Base-by-base conservation (phyloP, 2,888 invertebrate species). In the Drosophila heteroneura region DNA sequence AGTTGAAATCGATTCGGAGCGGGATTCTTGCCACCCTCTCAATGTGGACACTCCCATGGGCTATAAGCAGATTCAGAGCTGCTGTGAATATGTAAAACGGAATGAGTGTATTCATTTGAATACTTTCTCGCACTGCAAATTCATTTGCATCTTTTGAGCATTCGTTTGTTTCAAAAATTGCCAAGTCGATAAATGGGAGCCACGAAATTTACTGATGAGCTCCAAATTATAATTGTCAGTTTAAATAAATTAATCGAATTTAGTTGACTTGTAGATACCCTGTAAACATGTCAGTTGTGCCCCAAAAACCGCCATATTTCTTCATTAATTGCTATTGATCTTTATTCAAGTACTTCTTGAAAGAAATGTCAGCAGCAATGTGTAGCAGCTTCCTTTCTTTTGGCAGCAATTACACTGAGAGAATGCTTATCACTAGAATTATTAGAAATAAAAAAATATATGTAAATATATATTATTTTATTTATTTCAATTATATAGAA, bases 61-160 rank as follows among this genome's bases (percentile, higher is more conserved):
- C 47, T 16, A 69, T 0, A 62, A 1, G 0, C 1, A 75, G 10
- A 10, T 68, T 68, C 14, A 75, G 52, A 12, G 5, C 26, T 12
- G 58, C 59, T 3, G 64, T 28, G 7, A 63, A 74, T 19, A 49
- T 19, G 0, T 47, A 5, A n/a, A 47, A 59, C 7, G n/a, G 39
- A 26, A 54, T 19, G 19, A 22, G 53, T 26, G 47, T 22, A 16
- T n/a, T 19, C 26, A 33, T 32, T 39, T 30, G 4, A n/a, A 41
- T 19, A 12, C 16, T 30, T 9, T 14, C 22, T 19, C 2, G 47
- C 33, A 47, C 26, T 14, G 1, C 16, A n/a, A 28, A 14, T n/a
- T 7, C 10, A n/a, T 32, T 47, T 26, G 1, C 14, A 39, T 12
- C 7, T 19, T 35, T 19, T 14, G 2, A 6, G 39, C 19, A 19